Conservation (phyloP, 2,888 invertebrate species). For the Drosophila colorata region DNA sequence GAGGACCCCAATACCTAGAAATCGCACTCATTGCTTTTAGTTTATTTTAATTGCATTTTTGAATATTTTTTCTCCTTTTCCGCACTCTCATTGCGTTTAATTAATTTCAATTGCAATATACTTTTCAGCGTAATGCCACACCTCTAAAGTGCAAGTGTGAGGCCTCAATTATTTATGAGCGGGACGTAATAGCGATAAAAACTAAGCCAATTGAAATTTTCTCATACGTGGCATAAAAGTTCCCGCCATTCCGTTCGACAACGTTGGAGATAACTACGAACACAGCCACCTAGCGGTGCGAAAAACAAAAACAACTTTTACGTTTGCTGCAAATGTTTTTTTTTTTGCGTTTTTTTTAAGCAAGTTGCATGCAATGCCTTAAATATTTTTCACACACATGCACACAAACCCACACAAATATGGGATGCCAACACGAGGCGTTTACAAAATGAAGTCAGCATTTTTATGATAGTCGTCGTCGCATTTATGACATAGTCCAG, state of each 20-base stretch:
- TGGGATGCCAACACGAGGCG: constrained; percentile 49
- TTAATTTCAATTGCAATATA: constrained; percentile 42
- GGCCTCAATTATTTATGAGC: constrained; percentile 54
- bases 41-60: constrained; percentile 35
- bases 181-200: constrained; percentile 38
- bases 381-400: constrained; percentile 44
- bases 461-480: constrained; percentile 70
- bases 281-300: constrained; percentile 52
- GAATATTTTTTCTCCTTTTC: constrained; percentile 17
- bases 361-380: constrained; percentile 47
- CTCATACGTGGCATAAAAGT: constrained; percentile 61
- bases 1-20: too few relatives aligned
- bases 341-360: constrained; percentile 17
- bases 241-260: constrained; percentile 17
- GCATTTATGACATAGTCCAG: constrained; percentile 67
- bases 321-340: constrained; percentile 22
- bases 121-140: not conserved
- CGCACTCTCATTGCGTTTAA: constrained; percentile 36
- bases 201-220: constrained; percentile 69
- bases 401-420: not conserved
- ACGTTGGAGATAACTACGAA: constrained; percentile 31
- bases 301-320: constrained; percentile 44
- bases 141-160: not conserved
- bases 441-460: constrained; percentile 73
- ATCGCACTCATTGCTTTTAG: constrained; percentile 9